Base-by-base conservation (phyloP, 2,888 invertebrate genomes). In the Buathra laborator region DNA sequence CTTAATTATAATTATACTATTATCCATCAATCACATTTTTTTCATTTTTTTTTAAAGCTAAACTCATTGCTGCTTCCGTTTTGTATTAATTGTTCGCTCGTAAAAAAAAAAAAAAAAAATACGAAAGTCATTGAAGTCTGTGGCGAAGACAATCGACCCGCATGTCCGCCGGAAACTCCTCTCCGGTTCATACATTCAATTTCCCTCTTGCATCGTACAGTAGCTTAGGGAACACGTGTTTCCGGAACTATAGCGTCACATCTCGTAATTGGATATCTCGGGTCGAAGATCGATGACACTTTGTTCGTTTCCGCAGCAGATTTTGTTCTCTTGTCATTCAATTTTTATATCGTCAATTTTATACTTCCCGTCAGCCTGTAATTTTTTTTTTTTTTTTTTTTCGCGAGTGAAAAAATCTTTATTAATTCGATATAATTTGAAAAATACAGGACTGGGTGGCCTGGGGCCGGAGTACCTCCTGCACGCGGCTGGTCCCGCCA, bases 401-500 rank as follows among this genome's bases (percentile, higher is more conserved):
- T 37, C 6, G 43, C 43, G 53, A 51, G 19, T 51, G 32, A 44
- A 19, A 19, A 9, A 14, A 3, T 14, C 44, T 71, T 46, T 66
- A 62, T 59, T 72, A 37, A 67, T 19, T 53, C 12, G 10, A 44
- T 59, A 64, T 37, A 48, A 64, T 79, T 70, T 68, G 59, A 43
- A 14, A 80, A 5, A 87, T 88, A 68, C 85, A 94, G 94, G 94
- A 89, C 93, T 94, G 92, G 93, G 94, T 91, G 93, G 94, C 89
- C 92, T 94, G 92, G 94, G 93, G 90, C 93, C 94, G 84, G 94
- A 94, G 87, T 94, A 94, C 89, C 92, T 94, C 16, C 86, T 94
- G 84, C 94, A 94, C 87, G 92, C 94, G n/a, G 93, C 94, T 48
- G 94, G 96, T 93, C 96, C 96, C 84, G 95, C 95, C 81, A 96